Base-by-base conservation (phyloP, 2,113 vertebrate species). In the Mungos mungo region DNA sequence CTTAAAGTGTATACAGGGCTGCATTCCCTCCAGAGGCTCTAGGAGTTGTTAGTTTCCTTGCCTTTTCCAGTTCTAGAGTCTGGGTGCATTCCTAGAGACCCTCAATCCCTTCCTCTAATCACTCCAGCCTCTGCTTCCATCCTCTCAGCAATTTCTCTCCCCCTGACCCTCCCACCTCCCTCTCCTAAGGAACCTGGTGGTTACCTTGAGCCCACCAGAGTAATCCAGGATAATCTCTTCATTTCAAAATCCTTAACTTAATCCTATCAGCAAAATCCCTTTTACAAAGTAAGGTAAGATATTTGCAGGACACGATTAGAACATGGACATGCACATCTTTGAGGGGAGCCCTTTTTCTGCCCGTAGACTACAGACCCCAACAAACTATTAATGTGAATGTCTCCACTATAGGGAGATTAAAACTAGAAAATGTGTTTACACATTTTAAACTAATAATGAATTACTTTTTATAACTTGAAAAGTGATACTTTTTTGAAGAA, bases 161-260 rank as follows among this genome's bases (percentile, higher is more conserved):
- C 13, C 38, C 15, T 54, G 41, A 35, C 57, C 29, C 54, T 52
- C n/a, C 41, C 45, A 41, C 15, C 80, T 77, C 6, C 66, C 29
- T 93, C 31, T 63, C 83, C 35, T 23, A 63, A 82, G 35, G 41
- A 84, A 13, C 35, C 41, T 79, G 33, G 63, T 90, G 60, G 90
- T 87, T 91, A 65, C 16, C 29, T 4, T 65, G 68, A 45, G 52
- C 5, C 31, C 52, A 52, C 50, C 31, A 38, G 3, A 50, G 41
- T 74, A 95, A 96, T 87, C 60, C 72, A 89, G 31, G 18, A 50
- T 72, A 52, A 71, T 91, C 45, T 86, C 52, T 69, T 72, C 63
- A 66, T 50, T 90, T 88, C 65, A 90, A 93, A 33, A 90, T 69
- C 21, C 50, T 88, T 66, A 52, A 60, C 38, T 95, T 96, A 96